phyloP scores from a whole-genome alignment of 2,797 vertebrate species.

The Anas bahamensis region DNA sequence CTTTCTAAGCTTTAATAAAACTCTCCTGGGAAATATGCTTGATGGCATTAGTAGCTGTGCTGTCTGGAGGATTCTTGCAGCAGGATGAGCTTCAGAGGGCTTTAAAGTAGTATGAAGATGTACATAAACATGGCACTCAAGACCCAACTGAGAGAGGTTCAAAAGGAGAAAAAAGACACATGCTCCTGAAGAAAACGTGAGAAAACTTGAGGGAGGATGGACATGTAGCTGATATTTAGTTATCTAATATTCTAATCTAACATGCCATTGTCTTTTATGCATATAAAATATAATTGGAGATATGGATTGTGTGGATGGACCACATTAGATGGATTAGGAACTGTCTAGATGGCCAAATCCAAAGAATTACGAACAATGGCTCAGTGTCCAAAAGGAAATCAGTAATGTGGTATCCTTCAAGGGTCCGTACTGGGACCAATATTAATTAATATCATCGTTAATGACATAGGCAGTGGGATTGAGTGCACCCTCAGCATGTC shows the following conservation, averaged over 20 bases:
- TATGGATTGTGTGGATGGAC: accelerated
- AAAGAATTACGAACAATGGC: background rate
- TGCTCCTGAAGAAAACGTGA: background rate
- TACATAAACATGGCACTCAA: background rate
- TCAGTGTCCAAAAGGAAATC: background rate
- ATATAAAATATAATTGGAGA: background rate
- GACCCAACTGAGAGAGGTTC: background rate
- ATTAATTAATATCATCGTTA: too few relatives aligned
- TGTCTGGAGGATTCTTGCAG: background rate
- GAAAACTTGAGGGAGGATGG: background rate
- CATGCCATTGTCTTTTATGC: background rate
- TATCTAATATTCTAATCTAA: background rate
- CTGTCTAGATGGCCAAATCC: background rate
- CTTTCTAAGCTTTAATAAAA: background rate
- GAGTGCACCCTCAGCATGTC: background rate
- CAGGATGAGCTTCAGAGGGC: background rate
- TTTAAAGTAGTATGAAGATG: background rate
- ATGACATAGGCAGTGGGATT: background rate
- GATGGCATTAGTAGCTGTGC: background rate
- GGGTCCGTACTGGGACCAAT: background rate
- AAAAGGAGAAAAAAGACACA: background rate
- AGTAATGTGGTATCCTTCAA: background rate
- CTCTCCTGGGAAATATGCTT: background rate
- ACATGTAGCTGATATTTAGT: background rate
- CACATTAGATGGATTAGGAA: background rate